Conservation (phyloP, 2,888 invertebrate species). For the Mesorhabditis belari region DNA sequence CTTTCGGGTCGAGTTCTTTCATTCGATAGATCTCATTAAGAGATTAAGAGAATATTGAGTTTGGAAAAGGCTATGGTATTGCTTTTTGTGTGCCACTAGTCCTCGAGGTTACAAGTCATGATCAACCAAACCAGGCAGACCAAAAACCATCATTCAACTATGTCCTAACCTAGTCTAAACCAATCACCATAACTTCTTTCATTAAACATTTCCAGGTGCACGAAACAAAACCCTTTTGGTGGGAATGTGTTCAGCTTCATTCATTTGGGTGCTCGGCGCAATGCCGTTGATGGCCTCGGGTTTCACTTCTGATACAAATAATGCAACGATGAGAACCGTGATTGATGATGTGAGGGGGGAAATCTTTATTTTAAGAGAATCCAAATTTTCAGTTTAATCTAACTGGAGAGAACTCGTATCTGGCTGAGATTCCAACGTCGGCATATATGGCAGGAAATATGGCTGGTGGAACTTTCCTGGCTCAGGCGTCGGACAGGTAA, state of each 20-base stretch:
- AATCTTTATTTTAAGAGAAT: background rate
- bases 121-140: too few species aligned
- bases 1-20: too few species aligned
- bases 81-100: too few species aligned
- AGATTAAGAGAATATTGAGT: too few species aligned
- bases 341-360: background rate
- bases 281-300: background rate
- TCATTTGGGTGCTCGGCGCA: background rate
- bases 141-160: too few species aligned
- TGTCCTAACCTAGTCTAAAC: too few species aligned
- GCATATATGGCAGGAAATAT: constrained; percentile 35
- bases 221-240: background rate
- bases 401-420: constrained; percentile 12
- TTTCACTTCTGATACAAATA: background rate
- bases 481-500: constrained; percentile 21
- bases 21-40: too few species aligned
- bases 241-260: background rate
- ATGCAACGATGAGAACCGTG: background rate
- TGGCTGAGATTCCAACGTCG: constrained; percentile 28
- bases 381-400: constrained; percentile 24
- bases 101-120: too few species aligned
- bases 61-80: too few species aligned
- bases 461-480: constrained; percentile 24
- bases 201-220: background rate
- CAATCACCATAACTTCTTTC: too few species aligned